Evolutionary conservation across 2,113 vertebrate genomes (phyloP).

Genomic region (Rhizomys pruinosus): DNA sequence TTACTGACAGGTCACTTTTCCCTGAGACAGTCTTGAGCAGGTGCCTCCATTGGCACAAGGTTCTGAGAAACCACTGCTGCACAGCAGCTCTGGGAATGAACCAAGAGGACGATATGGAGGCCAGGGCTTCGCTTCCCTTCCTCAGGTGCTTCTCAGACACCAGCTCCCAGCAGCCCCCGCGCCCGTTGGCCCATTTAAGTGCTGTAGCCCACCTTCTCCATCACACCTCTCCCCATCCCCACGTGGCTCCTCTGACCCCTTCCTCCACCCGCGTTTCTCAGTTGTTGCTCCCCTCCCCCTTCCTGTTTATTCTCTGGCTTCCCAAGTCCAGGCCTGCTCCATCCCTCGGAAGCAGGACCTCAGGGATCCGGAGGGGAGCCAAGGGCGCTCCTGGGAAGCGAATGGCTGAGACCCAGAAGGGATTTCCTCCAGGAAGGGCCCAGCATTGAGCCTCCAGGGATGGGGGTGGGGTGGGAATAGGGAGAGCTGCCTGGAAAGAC

Average conservation of each 20-base stretch:
- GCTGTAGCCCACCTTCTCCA: neutral
- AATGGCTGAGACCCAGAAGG: slow-evolving; percentile 66
- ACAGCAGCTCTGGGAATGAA: slow-evolving; percentile 71
- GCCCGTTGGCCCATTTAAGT: too few species aligned
- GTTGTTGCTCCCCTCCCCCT: slow-evolving; percentile 6
- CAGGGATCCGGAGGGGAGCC: slow-evolving; percentile 46
- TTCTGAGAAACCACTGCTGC: slow-evolving; percentile 23
- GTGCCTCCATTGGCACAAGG: slow-evolving; percentile 81
- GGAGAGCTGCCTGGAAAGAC: slow-evolving; percentile 52
- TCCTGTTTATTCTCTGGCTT: slow-evolving; percentile 75
- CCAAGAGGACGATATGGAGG: neutral
- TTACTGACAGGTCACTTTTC: slow-evolving; percentile 79
- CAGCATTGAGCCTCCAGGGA: slow-evolving; percentile 38
- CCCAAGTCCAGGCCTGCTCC: slow-evolving; percentile 30
- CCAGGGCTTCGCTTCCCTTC: neutral
- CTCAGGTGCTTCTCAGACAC: neutral
- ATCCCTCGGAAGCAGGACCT: slow-evolving; percentile 73
- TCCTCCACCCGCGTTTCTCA: neutral
- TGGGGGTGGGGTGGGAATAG: neutral
- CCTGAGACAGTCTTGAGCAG: slow-evolving; percentile 60
- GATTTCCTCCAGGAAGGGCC: slow-evolving; percentile 81
- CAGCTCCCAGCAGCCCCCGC: neutral
- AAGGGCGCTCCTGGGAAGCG: slow-evolving; percentile 60
- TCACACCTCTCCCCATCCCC: neutral
- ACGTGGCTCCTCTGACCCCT: neutral